A percentile compares a stretch with the other conserved stretches of the same genome.
Evolutionary conservation across 2,113 vertebrate genomes (phyloP).

Genomic region (Aythya baeri): DNA sequence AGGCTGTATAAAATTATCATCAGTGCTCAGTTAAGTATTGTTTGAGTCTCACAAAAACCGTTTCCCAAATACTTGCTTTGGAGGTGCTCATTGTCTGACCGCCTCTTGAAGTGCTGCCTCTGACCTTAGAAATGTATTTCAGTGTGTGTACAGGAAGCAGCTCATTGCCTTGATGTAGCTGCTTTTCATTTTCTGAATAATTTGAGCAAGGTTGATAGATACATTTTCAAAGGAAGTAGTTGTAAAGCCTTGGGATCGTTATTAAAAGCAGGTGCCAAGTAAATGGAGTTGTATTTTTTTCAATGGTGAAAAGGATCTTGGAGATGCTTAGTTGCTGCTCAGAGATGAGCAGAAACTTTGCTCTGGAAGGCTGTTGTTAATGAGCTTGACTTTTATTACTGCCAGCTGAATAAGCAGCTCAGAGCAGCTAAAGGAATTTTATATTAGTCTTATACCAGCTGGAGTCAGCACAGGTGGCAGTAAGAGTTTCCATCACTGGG

Average conservation of each 20-base stretch:
- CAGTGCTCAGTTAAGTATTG: not conserved
- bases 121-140: slow-evolving; percentile 10
- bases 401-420: slow-evolving; percentile 52
- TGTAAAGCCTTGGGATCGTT: not conserved
- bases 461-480: slow-evolving; percentile 19
- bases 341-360: slow-evolving; percentile 41
- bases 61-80: slow-evolving; percentile 11
- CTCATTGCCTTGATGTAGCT: not conserved
- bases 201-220: slow-evolving; percentile 9
- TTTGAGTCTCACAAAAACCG: slow-evolving; percentile 7
- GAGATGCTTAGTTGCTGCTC: not conserved
- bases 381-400: slow-evolving; percentile 31
- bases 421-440: slow-evolving; percentile 46
- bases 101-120: not conserved
- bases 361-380: slow-evolving; percentile 40
- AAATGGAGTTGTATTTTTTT: not conserved
- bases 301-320: not conserved
- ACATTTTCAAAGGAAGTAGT: not conserved
- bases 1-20: not conserved
- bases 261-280: not conserved
- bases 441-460: slow-evolving; percentile 39
- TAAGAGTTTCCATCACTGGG: not conserved
- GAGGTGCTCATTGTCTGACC: not conserved
- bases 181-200: not conserved
- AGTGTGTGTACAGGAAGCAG: not conserved